phyloP scores from a whole-genome alignment of 37 sponge, comb jelly and placozoan species.

The Cladorhizidae sp. region DNA sequence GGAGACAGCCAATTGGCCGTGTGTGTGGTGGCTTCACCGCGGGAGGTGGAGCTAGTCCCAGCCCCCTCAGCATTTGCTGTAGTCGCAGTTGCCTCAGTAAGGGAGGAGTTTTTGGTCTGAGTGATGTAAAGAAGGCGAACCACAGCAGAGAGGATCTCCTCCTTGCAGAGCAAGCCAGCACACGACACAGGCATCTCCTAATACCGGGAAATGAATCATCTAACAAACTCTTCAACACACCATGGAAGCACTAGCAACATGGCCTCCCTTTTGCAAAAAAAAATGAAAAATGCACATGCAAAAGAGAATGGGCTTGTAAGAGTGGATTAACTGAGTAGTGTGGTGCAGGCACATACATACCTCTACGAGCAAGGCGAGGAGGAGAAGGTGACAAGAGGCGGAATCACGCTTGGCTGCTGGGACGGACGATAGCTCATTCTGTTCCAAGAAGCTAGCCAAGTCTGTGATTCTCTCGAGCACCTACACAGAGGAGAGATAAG shows the following conservation, averaged over 20 bases:
- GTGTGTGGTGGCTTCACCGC: not conserved
- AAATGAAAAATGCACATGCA: too few relatives aligned
- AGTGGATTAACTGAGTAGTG: too few relatives aligned
- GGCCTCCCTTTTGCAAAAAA: too few relatives aligned
- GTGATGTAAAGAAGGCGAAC: conserved; percentile 29
- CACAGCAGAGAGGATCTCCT: conserved; percentile 19
- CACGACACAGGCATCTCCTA: conserved; percentile 71
- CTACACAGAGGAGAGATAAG: not conserved
- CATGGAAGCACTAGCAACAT: too few relatives aligned
- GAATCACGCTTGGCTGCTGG: conserved; percentile 6
- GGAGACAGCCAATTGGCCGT: conserved; percentile 71
- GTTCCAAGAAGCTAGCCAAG: not conserved
- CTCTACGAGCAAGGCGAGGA: conserved; percentile 65
- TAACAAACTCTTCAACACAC: too few relatives aligned
- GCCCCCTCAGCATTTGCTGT: not conserved
- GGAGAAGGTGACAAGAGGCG: conserved; percentile 42
- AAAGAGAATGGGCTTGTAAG: too few relatives aligned
- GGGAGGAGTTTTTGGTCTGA: conserved; percentile 20
- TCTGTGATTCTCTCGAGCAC: conserved; percentile 8
- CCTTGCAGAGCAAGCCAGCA: conserved; percentile 44
- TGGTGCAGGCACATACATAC: too few relatives aligned
- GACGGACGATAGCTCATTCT: conserved; percentile 8
- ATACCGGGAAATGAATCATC: too few relatives aligned
- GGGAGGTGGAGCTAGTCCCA: not conserved
- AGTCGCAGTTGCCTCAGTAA: not conserved